These are phyloP conservation scores for Drosophila quinaria DNA, from an alignment of 2,888 invertebrate genomes.

Conservation along the genomic window DNA sequence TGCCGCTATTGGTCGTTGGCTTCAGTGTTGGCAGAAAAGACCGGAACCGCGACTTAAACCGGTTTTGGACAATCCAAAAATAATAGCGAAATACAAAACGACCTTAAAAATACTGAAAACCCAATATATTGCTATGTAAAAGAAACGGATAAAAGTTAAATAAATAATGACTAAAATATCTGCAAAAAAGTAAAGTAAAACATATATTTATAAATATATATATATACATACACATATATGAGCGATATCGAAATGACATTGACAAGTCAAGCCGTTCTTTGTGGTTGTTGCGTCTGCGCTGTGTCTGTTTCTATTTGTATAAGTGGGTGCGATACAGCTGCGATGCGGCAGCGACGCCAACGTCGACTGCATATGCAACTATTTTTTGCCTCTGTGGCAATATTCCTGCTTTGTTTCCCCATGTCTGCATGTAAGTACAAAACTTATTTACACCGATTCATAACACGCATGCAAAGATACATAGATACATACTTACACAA, in stretches of 20 bases:
- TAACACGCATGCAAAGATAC: neutral
- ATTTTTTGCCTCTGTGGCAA: conserved; percentile 39
- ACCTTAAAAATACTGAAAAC: conserved; percentile 59
- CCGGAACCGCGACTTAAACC: conserved; percentile 64
- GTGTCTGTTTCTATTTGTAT: conserved; percentile 4
- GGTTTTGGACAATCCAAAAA: conserved; percentile 58
- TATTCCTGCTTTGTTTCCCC: conserved; percentile 58
- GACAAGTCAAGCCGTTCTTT: conserved; percentile 62
- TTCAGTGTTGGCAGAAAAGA: conserved; percentile 33
- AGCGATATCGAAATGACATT: conserved; percentile 57
- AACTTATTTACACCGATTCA: neutral
- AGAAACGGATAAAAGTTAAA: conserved; percentile 4
- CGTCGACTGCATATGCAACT: conserved; percentile 29
- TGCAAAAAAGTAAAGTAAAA: conserved; percentile 19
- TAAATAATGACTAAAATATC: conserved; percentile 11
- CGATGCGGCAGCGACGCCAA: conserved; percentile 35
- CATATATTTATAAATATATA: neutral
- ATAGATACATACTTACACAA: neutral
- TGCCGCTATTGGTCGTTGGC: conserved; percentile 15
- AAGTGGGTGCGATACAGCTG: conserved; percentile 16
- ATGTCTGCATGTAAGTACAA: conserved; percentile 54
- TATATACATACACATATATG: neutral
- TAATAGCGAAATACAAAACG: conserved; percentile 70
- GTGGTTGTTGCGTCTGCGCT: conserved; percentile 50
- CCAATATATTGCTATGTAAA: conserved; percentile 8